A percentile compares a stretch with the other conserved stretches of the same genome.
Evolutionary conservation across 1,140 invertebrate genomes (phyloP).

Genomic region (Calephelis nemesis): DNA sequence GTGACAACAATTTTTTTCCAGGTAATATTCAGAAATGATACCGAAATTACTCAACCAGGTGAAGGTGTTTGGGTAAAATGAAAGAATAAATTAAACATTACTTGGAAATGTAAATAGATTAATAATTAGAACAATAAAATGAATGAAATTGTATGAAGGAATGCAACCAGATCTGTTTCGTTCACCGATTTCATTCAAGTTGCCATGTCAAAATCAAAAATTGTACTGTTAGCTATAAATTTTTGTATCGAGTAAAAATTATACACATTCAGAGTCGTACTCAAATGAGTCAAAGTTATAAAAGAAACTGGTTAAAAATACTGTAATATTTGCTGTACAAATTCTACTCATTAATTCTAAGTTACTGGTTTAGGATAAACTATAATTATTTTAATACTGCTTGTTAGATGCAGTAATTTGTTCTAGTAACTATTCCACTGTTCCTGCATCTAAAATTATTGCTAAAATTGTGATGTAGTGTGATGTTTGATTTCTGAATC

Average conservation of each 20-base stretch:
- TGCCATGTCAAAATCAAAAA: background rate
- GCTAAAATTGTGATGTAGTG: conserved; percentile 40
- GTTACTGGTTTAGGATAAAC: conserved; percentile 23
- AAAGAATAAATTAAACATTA: too few species aligned
- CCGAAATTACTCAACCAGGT: too few species aligned
- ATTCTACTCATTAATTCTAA: conserved; percentile 30
- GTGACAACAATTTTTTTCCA: too few species aligned
- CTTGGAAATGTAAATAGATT: too few species aligned
- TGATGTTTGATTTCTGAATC: conserved; percentile 12
- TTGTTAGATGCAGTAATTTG: conserved; percentile 53
- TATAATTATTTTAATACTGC: conserved; percentile 62
- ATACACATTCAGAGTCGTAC: background rate
- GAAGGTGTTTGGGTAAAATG: too few species aligned
- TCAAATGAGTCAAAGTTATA: conserved; percentile 3
- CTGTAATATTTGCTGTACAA: conserved; percentile 34
- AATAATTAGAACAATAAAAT: too few species aligned
- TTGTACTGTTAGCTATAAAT: background rate
- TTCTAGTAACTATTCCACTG: conserved; percentile 30
- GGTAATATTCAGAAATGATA: too few species aligned
- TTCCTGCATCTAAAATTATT: conserved; percentile 40
- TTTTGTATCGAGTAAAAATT: conserved; percentile 1
- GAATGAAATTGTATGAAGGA: too few species aligned
- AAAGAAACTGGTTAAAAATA: conserved; percentile 13
- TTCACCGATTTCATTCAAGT: too few species aligned
- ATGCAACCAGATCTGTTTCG: too few species aligned